Evolutionary conservation across 2,797 vertebrate species (phyloP), one percentile per base, ranked within the genome.

Genomic region (Gallinago stenura): DNA sequence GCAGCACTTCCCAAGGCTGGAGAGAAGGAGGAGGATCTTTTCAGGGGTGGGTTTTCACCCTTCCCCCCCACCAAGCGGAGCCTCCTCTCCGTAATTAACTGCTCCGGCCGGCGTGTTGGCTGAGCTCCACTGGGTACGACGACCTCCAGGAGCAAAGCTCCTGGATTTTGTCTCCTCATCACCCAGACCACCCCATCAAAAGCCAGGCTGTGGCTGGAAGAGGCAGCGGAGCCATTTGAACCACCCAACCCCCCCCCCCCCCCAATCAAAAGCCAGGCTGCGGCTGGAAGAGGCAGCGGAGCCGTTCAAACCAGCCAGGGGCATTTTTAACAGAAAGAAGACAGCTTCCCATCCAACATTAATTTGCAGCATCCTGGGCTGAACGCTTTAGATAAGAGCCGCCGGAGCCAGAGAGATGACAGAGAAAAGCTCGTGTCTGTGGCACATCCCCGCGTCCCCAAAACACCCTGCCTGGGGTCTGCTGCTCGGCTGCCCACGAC

Each of bases 321-420:
- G 90, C 89, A 95, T 89, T 92, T 97, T 97, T 90, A 93, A 87
- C 91, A 87, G 83, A 81, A 95, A 93, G 70, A 82, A 93, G 70
- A 83, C 73, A 92, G 92, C 90, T 86, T 86, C 69, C 94, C 76
- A 96, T 96, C 94, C 95, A 94, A 95, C 96, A 75, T 96, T 97
- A 94, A 97, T 98, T 97, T 97, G 97, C 96, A 95, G 96, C 96
- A 97, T 97, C 94, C 95, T 56, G 82, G 85, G 94, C 97, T 97
- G 96, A 97, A 83, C 75, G 20, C 66, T 96, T 96, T 92, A 96
- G 95, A 97, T 97, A 97, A 98, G 96, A 94, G 39, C 89, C 4
- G 25, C 26, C 4, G 13, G 95, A 97, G 96, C 92, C 90, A 79
- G 92, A 20, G 85, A 96, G 91, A 91, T 16, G 65, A 91, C 95